Conservation (phyloP, 2,113 vertebrate genomes). For the Scomber colias region DNA sequence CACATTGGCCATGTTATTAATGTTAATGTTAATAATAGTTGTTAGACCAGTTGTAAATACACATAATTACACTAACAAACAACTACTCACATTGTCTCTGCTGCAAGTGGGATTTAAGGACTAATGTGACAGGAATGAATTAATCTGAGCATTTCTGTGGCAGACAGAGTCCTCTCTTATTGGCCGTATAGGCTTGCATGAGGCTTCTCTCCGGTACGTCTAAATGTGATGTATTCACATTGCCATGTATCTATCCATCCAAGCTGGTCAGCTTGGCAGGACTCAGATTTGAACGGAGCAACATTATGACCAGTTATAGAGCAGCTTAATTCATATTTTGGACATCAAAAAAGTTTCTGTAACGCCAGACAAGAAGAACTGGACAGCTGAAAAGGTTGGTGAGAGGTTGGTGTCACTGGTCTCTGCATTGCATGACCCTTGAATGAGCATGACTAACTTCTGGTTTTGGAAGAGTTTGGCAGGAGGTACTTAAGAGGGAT, state of each 20-base stretch:
- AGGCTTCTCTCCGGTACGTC: neutral
- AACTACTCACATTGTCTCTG: conserved; percentile 20
- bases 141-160: neutral
- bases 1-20: neutral
- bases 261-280: neutral
- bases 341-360: neutral
- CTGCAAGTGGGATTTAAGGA: conserved; percentile 30
- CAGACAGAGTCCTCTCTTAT: conserved; percentile 8
- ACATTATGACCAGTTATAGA: neutral
- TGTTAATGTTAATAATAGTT: neutral
- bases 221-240: neutral
- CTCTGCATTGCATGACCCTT: neutral
- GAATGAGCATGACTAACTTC: neutral
- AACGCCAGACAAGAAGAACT: neutral
- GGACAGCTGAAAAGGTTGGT: neutral
- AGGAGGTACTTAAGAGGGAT: no score
- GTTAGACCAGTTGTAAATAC: neutral
- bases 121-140: conserved; percentile 33
- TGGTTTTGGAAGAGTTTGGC: neutral
- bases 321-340: neutral
- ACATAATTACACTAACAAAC: conserved; percentile 5
- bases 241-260: neutral
- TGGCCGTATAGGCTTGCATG: neutral
- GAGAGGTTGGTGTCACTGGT: neutral
- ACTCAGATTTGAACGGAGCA: neutral